Evolutionary conservation across 2,888 invertebrate species (phyloP), one percentile per base, ranked within the genome.

Genomic region (Cremastinae sp.): DNA sequence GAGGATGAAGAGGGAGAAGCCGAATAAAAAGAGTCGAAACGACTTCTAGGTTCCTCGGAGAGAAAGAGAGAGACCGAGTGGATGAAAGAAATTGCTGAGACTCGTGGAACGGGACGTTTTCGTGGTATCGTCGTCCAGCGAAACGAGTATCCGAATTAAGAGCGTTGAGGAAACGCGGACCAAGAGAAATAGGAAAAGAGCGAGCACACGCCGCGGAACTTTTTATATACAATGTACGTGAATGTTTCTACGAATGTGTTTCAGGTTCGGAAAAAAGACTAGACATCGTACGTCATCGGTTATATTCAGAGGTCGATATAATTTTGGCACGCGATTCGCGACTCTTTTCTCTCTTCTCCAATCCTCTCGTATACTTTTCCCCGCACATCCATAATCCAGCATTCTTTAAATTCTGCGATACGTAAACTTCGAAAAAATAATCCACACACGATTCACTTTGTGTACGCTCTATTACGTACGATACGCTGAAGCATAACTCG

Each of bases 301-400:
- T 77, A 81, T 81, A 83, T 84, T 84, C 81, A 79, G 61, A 82
- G 85, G 84, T 86, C 86, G 80, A 87, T 87, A 85, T 85, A 84
- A 86, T 86, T 87, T 87, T 87, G 86, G 86, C 85, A 87, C 83
- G 80, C 82, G 85, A 81, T 85, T 85, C 82, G 81, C 82, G 80
- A 78, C 74, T 81, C 80, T 79, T 74, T 78, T 78, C 79, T 53
- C 68, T 22, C 64, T 53, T 43, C 20, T 7, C 56, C 49, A 41
- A 18, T 72, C 68, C 53, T 45, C 62, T 45, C 72, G 58, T 58
- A 37, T 58, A 72, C 75, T 66, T 70, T 73, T 59, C 37, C 65
- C 69, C 74, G 64, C 69, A 64, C 49, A 64, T 73, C 69, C 49
- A 74, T 56, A 70, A 70, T 22, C 73, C 41, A 16, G 61, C 51